Conservation (phyloP, 2,113 vertebrate species). For the Plectropomus leopardus region DNA sequence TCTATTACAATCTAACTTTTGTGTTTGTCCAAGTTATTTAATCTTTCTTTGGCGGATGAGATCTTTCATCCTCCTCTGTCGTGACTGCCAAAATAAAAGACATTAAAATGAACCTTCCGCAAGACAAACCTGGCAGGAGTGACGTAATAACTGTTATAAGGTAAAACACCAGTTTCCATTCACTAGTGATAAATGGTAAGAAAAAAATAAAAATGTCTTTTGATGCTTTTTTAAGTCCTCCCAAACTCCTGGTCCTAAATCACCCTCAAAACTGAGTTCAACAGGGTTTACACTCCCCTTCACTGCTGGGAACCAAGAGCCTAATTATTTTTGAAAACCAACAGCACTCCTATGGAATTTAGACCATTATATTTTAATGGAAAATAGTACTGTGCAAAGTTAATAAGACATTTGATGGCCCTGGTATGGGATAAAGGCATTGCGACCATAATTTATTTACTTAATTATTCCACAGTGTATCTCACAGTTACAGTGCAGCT, state of each 20-base stretch:
- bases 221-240: constrained; percentile 45
- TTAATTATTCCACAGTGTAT: not conserved
- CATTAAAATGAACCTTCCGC: constrained; percentile 20
- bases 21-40: not conserved
- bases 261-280: constrained; percentile 13
- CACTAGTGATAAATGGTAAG: constrained; percentile 57
- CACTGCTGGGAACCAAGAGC: constrained; percentile 3
- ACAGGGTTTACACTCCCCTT: constrained; percentile 46
- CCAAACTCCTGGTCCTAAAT: constrained; percentile 22
- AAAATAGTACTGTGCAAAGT: not conserved
- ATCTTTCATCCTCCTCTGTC: constrained; percentile 22
- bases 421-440: not conserved
- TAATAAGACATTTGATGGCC: not conserved
- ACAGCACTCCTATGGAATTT: constrained; percentile 27
- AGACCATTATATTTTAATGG: not conserved
- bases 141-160: constrained; percentile 7
- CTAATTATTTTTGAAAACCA: constrained; percentile 65
- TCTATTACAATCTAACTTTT: not conserved
- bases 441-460: not conserved
- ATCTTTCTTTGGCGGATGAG: constrained; percentile 10
- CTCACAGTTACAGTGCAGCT: not conserved
- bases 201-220: constrained; percentile 48
- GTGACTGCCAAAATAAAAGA: constrained; percentile 5
- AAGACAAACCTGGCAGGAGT: constrained; percentile 9
- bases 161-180: constrained; percentile 52